Evolutionary conservation across 2,113 vertebrate genomes (phyloP).

Genomic region (Trematocara macrostoma): DNA sequence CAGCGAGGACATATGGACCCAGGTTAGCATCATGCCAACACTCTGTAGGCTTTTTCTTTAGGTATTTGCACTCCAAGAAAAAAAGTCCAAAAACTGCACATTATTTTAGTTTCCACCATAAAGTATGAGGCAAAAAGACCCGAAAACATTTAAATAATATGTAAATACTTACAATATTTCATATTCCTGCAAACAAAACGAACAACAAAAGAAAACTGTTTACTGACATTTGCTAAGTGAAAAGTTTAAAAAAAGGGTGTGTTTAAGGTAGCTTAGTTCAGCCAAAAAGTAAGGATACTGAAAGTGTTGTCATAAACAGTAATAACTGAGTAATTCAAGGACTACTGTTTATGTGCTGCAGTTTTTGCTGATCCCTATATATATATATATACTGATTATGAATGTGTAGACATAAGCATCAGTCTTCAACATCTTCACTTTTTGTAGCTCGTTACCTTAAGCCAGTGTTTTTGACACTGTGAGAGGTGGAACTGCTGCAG

Average conservation of each 20-base stretch:
- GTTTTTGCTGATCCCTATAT: not conserved
- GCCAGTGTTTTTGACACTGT: not conserved
- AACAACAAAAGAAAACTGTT: not conserved
- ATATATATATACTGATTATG: not conserved
- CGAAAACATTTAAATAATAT: not conserved
- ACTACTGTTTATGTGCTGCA: not conserved
- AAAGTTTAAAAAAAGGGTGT: not conserved
- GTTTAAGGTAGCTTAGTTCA: not conserved
- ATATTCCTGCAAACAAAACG: not conserved
- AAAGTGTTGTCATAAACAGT: not conserved
- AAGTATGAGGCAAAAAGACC: not conserved
- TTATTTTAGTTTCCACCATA: fast-evolving
- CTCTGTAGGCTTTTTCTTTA: not conserved
- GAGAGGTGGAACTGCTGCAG: not conserved
- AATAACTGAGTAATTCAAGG: not conserved
- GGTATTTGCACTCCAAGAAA: not conserved
- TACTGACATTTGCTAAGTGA: not conserved
- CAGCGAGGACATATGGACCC: not conserved
- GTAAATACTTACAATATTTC: not conserved
- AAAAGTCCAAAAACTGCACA: not conserved
- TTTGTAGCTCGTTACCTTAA: not conserved
- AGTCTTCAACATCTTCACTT: not conserved
- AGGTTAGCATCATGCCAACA: not conserved
- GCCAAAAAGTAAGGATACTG: fast-evolving
- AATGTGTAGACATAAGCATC: not conserved